Evolutionary conservation across 2,797 vertebrate genomes (phyloP).

Genomic region (Pristis pectinata): DNA sequence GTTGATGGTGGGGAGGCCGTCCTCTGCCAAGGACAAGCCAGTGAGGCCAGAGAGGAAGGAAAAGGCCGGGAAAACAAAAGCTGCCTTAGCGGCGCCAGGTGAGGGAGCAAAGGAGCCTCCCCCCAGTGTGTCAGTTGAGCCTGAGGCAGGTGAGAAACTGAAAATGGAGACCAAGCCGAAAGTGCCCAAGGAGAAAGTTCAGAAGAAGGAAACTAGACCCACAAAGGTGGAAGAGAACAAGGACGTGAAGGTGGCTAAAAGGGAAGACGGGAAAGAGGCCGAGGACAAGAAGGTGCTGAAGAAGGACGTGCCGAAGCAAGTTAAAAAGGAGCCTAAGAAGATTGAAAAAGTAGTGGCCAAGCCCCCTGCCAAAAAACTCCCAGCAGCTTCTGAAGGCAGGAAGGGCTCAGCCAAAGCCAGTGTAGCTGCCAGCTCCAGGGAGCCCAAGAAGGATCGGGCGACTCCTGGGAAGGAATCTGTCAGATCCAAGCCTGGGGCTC

Average conservation of each 20-base stretch:
- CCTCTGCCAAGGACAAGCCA: constrained; percentile 54
- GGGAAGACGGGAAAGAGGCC: constrained; percentile 54
- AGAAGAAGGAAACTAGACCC: constrained; percentile 49
- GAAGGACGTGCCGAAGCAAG: constrained; percentile 44
- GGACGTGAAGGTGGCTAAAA: constrained; percentile 53
- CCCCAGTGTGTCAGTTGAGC: no score
- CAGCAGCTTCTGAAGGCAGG: not conserved
- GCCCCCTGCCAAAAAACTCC: not conserved
- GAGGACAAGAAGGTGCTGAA: constrained; percentile 53
- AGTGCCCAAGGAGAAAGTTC: constrained; percentile 41
- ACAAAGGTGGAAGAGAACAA: constrained; percentile 54
- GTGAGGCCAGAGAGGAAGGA: constrained; percentile 55
- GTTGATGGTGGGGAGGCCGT: constrained; percentile 53
- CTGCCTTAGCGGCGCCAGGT: constrained; percentile 44
- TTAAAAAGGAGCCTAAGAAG: constrained; percentile 40
- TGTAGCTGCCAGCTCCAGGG: constrained; percentile 52
- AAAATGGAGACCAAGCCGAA: constrained; percentile 52
- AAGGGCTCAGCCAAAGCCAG: constrained; percentile 49
- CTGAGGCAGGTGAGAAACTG: constrained; percentile 50
- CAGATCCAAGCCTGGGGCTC: constrained; percentile 53
- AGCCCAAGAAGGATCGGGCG: constrained; percentile 41
- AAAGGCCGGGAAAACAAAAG: constrained; percentile 45
- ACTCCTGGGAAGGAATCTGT: constrained; percentile 46
- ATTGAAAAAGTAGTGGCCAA: constrained; percentile 39
- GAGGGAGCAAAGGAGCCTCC: constrained; percentile 48